Evolutionary conservation across 2,113 vertebrate genomes (phyloP), one percentile per base, ranked within the genome.

Genomic region (Eulemur rufifrons): DNA sequence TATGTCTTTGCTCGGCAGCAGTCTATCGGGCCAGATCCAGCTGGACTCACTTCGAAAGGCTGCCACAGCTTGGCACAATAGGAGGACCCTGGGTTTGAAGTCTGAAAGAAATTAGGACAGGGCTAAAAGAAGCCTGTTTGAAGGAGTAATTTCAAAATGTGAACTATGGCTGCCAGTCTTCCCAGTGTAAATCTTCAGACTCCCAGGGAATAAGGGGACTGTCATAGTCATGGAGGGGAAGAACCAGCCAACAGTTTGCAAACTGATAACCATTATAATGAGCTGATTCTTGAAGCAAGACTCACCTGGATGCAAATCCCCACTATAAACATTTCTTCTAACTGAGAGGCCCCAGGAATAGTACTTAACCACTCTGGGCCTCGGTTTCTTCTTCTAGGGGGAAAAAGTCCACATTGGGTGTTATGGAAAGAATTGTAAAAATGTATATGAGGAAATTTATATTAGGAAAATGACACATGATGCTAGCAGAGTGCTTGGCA

Each of bases 61-160:
- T 71, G 42, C 71, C 76, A 42, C 1, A 8, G 37, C 68, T 12
- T 5, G 0, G 82, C 64, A 59, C 11, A 64, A 54, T 29, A 17
- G 0, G 8, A 74, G 29, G 39, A 87, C 9, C 7, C 15, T 27
- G 52, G 27, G 64, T n/a, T 83, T 80, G 47, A 78, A 83, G n/a
- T 74, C 91, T 80, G 47, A 93, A 92, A 92, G 89, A 94, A 93
- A 92, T 95, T 9, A 96, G 89, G 69, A 52, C 37, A 84, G 76
- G 83, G 20, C 37, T 50, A 83, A 71, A 61, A 78, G 83, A 84
- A 95, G 59, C 78, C 74, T 52, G 29, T 69, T 29, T 76, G 11
- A 54, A 15, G 86, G 52, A 59, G n/a, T 78, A 29, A 80, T 74
- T 94, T 91, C 78, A 82, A 81, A 87, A 77, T 45, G 42, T 86